Base-by-base conservation (phyloP, 2,797 vertebrate species). In the Ceyx erithaca region DNA sequence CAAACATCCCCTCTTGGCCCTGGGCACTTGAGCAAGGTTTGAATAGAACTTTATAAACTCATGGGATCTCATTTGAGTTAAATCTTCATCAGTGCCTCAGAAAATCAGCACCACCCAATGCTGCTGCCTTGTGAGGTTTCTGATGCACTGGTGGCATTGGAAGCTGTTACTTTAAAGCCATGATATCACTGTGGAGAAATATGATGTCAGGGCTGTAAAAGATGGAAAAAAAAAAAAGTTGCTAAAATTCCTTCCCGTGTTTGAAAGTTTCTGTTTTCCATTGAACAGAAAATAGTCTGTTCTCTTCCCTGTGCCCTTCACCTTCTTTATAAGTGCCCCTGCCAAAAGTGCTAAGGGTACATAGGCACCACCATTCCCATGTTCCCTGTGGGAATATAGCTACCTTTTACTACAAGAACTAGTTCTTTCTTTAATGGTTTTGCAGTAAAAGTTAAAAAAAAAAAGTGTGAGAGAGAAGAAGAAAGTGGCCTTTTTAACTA, bases 191-290 rank as follows among this genome's bases (percentile, higher is more conserved):
- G 10, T 51, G 57, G 51, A 91, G 92, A 90, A 95, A 90, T 93
- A 96, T 96, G 97, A 98, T 96, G 97, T 97, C 96, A 97, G 90
- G 80, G 61, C 84, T 94, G 63, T 97, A 96, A 97, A 97, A 95
- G 88, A 90, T 90, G 82, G 89, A 14, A 14, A 40, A 40, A 82
- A 91, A 90, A 77, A 95, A 94, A 94, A 78, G 86, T 92, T 87
- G 90, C 90, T 93, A 93, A 95, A 96, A 95, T 94, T 92, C 80
- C 61, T 63, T 85, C 82, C 90, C 21, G 7, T 69, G 28, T 96
- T 93, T 96, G 84, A 79, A 96, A 93, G 87, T 95, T 97, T 97
- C 95, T 96, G 7, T 91, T 95, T 95, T 90, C 81, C 21, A 61
- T 52, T 85, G 76, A 97, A 96, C 94, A 98, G 95, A 96, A 97